Percentiles rank a stretch among this genome's conserved stretches.
Conservation (phyloP, 30 jellyfish, hydroid and myxozoan species). For the Clytia hemisphaerica region DNA sequence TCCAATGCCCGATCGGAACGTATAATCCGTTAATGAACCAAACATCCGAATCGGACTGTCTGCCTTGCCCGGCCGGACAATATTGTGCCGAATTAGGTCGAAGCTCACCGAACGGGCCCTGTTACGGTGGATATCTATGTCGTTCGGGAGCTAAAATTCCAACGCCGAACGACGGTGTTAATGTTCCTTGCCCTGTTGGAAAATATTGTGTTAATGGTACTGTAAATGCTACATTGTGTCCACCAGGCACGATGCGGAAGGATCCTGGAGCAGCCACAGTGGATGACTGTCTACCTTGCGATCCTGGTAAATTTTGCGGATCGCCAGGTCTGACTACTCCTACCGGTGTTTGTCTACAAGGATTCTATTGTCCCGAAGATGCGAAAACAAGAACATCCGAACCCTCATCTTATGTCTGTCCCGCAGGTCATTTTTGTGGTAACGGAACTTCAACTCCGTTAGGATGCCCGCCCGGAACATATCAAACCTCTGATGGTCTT, state of each 20-base stretch:
- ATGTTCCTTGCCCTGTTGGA: conserved; percentile 71
- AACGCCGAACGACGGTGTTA: conserved; percentile 46
- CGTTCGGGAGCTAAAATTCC: conserved; percentile 56
- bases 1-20: conserved; percentile 65
- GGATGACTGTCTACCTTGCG: conserved; percentile 80
- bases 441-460: conserved; percentile 79
- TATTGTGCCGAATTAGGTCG: conserved; percentile 64
- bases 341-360: conserved; percentile 72
- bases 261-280: conserved; percentile 65
- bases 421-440: conserved; percentile 68
- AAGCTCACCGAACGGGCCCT: conserved; percentile 60
- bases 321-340: conserved; percentile 64
- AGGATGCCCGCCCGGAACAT: conserved; percentile 88
- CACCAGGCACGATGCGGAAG: conserved; percentile 82
- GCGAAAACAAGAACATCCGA: conserved; percentile 29
- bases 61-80: conserved; percentile 79
- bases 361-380: conserved; percentile 83
- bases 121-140: conserved; percentile 82
- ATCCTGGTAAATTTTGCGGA: conserved; percentile 77
- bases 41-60: conserved; percentile 42
- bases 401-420: conserved; percentile 73
- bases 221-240: conserved; percentile 56
- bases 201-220: conserved; percentile 69
- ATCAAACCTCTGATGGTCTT: conserved; percentile 66
- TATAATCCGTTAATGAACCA: conserved; percentile 59